phyloP scores from a whole-genome alignment of 2,113 vertebrate genomes.

The Syngnathus floridae region DNA sequence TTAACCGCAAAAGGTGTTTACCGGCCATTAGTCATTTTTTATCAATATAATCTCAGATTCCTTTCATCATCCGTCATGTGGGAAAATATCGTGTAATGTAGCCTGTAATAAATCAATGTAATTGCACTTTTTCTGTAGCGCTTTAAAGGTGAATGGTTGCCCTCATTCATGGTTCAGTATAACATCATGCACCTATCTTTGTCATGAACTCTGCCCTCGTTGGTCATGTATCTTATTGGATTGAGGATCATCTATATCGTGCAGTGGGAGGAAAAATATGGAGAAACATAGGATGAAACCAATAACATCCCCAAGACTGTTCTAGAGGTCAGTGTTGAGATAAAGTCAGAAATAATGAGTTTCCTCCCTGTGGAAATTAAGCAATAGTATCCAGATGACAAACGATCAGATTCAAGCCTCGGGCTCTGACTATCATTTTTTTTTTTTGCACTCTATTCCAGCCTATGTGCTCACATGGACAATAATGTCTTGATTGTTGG shows the following conservation, averaged over 20 bases:
- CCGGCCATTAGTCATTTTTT: conserved; percentile 41
- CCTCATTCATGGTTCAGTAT: conserved; percentile 28
- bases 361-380: conserved; percentile 71
- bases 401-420: conserved; percentile 66
- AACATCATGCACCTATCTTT: conserved; percentile 31
- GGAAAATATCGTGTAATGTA: conserved; percentile 33
- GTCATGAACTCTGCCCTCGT: conserved; percentile 27
- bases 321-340: conserved; percentile 64
- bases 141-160: conserved; percentile 37
- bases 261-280: conserved; percentile 12
- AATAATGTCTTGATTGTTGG: conserved; percentile 33
- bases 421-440: conserved; percentile 61
- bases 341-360: conserved; percentile 72
- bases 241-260: conserved; percentile 48
- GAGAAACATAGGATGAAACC: conserved; percentile 50
- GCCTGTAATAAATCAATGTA: conserved; percentile 53
- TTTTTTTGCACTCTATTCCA: conserved; percentile 41
- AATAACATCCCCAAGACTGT: conserved; percentile 58
- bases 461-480: conserved; percentile 45
- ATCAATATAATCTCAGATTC: conserved; percentile 50
- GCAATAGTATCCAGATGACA: conserved; percentile 71
- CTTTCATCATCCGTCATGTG: conserved; percentile 40
- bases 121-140: conserved; percentile 32
- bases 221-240: conserved; percentile 48
- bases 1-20: conserved; percentile 27